A percentile compares a stretch with the other conserved stretches of the same genome.
phyloP scores from a whole-genome alignment of 1,140 invertebrate genomes.

The Hypsibius dujardini region DNA sequence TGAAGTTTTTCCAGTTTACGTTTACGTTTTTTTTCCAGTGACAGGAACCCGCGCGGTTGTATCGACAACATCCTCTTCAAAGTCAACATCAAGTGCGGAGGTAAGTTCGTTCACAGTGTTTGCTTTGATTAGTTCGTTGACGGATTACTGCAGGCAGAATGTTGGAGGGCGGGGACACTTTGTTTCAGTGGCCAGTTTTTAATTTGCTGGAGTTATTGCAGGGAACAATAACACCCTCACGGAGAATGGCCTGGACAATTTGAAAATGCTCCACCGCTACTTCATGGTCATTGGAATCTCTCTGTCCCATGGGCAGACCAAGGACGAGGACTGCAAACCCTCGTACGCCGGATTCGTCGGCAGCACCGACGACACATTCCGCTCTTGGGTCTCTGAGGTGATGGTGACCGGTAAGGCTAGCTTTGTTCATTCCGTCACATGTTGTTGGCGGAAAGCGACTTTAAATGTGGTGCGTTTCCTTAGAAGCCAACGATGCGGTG shows the following conservation, averaged over 20 bases:
- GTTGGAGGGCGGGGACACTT: background rate
- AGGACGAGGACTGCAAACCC: background rate
- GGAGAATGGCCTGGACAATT: background rate
- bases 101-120: background rate
- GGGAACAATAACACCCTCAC: background rate
- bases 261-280: background rate
- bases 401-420: background rate
- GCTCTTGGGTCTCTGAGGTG: background rate
- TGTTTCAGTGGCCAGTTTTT: background rate
- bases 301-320: conserved; percentile 7
- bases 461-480: background rate
- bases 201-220: background rate
- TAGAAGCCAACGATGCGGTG: background rate
- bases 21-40: background rate
- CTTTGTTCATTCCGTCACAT: background rate
- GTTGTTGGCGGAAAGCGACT: too few relatives aligned
- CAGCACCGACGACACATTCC: background rate
- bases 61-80: conserved; percentile 12
- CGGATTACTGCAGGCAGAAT: too few relatives aligned
- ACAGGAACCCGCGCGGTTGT: conserved; percentile 2
- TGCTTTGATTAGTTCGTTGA: too few relatives aligned
- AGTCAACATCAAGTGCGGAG: conserved; percentile 12
- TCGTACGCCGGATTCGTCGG: conserved; percentile 9
- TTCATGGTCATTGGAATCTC: conserved; percentile 15
- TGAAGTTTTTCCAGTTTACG: too few relatives aligned